Conservation (phyloP, 2,888 invertebrate genomes). For the Chloromyia formosa region DNA sequence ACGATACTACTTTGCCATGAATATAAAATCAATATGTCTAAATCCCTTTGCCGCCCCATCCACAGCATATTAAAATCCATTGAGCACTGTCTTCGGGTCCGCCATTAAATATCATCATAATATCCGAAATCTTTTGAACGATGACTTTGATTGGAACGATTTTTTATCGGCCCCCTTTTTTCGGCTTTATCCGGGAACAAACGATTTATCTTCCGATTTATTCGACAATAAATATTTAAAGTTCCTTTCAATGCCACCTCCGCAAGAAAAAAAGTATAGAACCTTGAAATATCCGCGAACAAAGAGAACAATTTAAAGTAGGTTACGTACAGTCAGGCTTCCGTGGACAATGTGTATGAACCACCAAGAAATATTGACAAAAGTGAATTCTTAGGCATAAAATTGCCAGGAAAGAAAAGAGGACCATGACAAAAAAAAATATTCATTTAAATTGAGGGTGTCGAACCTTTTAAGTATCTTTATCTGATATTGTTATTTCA, state of each 20-base stretch:
- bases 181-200: background rate
- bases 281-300: background rate
- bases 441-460: slow-evolving; percentile 32
- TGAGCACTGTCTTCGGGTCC: too few species aligned
- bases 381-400: background rate
- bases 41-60: too few species aligned
- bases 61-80: too few species aligned
- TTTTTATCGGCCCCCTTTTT: slow-evolving; percentile 1
- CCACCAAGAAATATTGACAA: background rate
- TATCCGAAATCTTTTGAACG: slow-evolving; percentile 1
- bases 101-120: background rate
- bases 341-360: background rate
- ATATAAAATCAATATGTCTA: too few species aligned
- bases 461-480: slow-evolving; percentile 26
- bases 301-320: background rate
- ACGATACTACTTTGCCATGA: too few species aligned
- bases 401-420: background rate
- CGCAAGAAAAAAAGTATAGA: too few species aligned
- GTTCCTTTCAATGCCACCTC: background rate
- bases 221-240: slow-evolving; percentile 19
- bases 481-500: slow-evolving; percentile 42
- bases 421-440: too few species aligned
- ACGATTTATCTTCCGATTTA: slow-evolving; percentile 31
- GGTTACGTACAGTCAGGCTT: background rate
- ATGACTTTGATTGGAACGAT: slow-evolving; percentile 25